Percentiles rank a stretch among this genome's conserved stretches.
Evolutionary conservation across 2,888 invertebrate genomes (phyloP).

Genomic region (Amphiduros pacificus): DNA sequence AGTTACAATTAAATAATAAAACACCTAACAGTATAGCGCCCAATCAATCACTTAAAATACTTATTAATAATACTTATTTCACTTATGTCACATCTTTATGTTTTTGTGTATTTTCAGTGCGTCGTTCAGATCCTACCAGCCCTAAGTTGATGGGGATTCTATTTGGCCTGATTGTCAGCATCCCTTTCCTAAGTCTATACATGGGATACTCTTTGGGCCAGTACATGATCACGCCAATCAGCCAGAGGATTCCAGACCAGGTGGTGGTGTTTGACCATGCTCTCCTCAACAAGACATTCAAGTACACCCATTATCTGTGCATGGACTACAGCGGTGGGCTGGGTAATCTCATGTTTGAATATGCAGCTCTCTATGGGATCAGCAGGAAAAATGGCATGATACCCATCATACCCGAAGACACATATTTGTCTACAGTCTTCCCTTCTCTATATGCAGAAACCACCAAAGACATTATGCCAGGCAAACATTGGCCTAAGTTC

Average conservation of each 20-base stretch:
- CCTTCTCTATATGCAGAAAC: constrained; percentile 6
- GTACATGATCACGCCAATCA: constrained; percentile 5
- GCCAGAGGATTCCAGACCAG: background rate
- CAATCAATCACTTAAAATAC: no score
- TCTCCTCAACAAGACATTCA: constrained; percentile 25
- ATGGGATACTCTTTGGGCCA: constrained; percentile 26
- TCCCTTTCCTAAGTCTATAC: constrained; percentile 25
- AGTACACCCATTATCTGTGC: constrained; percentile 31
- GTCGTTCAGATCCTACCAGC: constrained; percentile 14
- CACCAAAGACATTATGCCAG: constrained; percentile 2
- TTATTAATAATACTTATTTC: no score
- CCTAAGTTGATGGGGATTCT: constrained; percentile 4
- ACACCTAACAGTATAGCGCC: no score
- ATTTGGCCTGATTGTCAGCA: constrained; percentile 22
- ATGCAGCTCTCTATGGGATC: constrained; percentile 31
- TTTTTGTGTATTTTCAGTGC: constrained; percentile 6
- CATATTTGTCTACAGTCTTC: constrained; percentile 11
- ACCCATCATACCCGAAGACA: constrained; percentile 18
- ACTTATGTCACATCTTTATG: no score
- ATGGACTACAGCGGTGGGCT: constrained; percentile 27
- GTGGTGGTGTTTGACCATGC: constrained; percentile 24
- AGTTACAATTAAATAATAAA: no score
- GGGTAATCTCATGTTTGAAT: constrained; percentile 34
- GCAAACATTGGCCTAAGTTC: constrained; percentile 17
- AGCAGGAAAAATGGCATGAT: constrained; percentile 28